phyloP scores from a whole-genome alignment of 2,113 vertebrate species.

The Arenaria interpres region DNA sequence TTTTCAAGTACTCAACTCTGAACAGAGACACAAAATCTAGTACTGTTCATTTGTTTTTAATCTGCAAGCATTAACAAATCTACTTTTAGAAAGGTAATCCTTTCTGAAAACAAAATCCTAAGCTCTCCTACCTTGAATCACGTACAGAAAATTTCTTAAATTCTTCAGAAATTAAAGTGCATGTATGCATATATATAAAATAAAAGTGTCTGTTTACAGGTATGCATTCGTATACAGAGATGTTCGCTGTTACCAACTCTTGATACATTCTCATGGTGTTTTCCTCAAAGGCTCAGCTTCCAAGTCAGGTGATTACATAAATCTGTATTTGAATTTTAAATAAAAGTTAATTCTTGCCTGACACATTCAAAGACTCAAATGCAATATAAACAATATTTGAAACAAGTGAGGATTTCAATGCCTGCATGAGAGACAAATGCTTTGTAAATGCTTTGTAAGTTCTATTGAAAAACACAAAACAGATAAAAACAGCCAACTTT shows the following conservation, averaged over 20 bases:
- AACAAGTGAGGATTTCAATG: background rate
- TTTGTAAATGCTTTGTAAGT: background rate
- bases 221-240: background rate
- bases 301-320: background rate
- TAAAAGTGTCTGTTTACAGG: background rate
- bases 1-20: background rate
- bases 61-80: background rate
- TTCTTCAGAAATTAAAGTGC: background rate
- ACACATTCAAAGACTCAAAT: background rate
- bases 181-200: background rate
- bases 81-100: slow-evolving; percentile 32
- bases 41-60: background rate
- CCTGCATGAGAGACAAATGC: background rate
- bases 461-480: background rate
- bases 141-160: background rate
- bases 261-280: background rate
- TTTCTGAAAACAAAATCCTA: slow-evolving; percentile 4
- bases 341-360: background rate
- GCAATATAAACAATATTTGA: background rate
- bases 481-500: background rate
- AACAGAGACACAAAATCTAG: background rate
- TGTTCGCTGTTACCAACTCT: background rate
- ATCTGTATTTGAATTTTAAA: background rate
- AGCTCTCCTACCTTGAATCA: background rate
- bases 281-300: background rate